Evolutionary conservation across 2,113 vertebrate species (phyloP).

Genomic region (Erinaceus europaeus): DNA sequence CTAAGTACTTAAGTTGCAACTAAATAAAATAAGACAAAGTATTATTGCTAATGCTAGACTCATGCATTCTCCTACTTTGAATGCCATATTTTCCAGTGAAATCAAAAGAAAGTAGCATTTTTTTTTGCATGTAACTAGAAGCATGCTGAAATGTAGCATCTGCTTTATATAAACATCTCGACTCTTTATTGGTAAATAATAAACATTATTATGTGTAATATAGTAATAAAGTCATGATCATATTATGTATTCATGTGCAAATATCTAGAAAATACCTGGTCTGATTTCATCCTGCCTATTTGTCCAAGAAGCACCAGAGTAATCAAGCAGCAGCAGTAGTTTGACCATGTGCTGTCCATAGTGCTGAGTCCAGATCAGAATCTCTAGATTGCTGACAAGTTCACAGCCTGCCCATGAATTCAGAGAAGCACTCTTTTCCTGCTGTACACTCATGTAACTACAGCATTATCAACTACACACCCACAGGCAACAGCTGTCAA

Average conservation of each 20-base stretch:
- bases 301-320: background rate
- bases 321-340: rapidly evolving
- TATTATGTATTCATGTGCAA: background rate
- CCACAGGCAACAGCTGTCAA: background rate
- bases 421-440: background rate
- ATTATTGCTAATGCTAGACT: background rate
- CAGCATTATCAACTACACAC: background rate
- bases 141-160: too few species aligned
- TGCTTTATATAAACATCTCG: background rate
- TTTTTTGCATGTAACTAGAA: too few species aligned
- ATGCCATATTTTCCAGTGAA: background rate
- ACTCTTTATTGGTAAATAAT: slow-evolving; percentile 14
- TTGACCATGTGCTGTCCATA: background rate
- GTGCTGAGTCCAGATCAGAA: slow-evolving; percentile 30
- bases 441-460: background rate
- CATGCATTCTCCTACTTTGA: background rate
- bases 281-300: background rate
- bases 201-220: background rate
- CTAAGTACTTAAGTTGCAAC: too few species aligned
- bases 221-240: background rate
- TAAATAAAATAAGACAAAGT: slow-evolving; percentile 23
- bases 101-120: background rate
- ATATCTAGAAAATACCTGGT: background rate
- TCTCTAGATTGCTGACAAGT: background rate
- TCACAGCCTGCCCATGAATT: background rate